Evolutionary conservation across 2,888 invertebrate species (phyloP).

Genomic region (Uloborus plumipes): DNA sequence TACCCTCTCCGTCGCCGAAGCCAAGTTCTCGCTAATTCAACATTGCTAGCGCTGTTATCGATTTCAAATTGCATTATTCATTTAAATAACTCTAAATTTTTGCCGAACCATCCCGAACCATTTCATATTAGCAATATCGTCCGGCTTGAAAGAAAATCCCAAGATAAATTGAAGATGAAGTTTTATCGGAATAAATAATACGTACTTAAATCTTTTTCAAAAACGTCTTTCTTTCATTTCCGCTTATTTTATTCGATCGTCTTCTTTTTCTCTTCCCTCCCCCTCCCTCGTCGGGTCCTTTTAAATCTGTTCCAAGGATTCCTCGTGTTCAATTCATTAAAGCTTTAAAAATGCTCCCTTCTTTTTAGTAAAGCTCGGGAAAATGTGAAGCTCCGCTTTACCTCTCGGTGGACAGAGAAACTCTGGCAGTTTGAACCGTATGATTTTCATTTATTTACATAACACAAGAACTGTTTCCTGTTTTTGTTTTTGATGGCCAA

Average conservation of each 20-base stretch:
- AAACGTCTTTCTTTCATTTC: conserved; percentile 14
- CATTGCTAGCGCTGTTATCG: conserved; percentile 15
- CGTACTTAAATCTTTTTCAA: conserved; percentile 33
- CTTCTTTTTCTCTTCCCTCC: conserved; percentile 3
- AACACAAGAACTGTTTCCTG: conserved; percentile 13
- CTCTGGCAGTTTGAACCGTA: not conserved
- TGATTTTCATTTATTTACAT: conserved; percentile 38
- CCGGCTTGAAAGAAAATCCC: conserved; percentile 16
- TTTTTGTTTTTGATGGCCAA: conserved; percentile 19
- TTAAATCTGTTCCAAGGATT: conserved; percentile 14
- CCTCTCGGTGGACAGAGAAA: not conserved
- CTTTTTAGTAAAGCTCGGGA: not conserved
- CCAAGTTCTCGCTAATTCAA: conserved; percentile 18
- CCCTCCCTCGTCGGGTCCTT: conserved; percentile 1
- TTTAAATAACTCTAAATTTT: conserved; percentile 37
- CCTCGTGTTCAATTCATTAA: conserved; percentile 34
- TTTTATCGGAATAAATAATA: conserved; percentile 36
- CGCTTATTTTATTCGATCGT: conserved; percentile 11
- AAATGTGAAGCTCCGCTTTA: not conserved
- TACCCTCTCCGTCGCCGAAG: not conserved
- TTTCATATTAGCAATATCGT: conserved; percentile 19
- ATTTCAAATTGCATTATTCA: conserved; percentile 37
- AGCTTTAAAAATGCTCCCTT: conserved; percentile 33
- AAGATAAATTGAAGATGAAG: conserved; percentile 37
- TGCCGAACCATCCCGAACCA: conserved; percentile 12